phyloP scores from a whole-genome alignment of 1,140 invertebrate species.

The Cotesia typhae region DNA sequence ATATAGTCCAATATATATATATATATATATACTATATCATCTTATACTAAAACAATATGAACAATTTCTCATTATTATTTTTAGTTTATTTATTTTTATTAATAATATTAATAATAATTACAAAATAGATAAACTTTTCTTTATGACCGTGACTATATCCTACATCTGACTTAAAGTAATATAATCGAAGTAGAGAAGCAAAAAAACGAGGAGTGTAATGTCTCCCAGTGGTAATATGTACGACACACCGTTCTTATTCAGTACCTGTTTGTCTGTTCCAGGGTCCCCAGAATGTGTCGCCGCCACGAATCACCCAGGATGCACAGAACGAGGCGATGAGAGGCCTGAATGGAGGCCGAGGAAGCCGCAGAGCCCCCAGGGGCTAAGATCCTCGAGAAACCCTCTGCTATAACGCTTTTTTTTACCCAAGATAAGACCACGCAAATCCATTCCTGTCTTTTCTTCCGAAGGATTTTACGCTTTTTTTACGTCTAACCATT shows the following conservation, averaged over 20 bases:
- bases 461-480: no score
- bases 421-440: conserved; percentile 24
- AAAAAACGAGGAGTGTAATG: conserved; percentile 25
- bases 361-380: conserved; percentile 63
- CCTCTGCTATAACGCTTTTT: conserved; percentile 37
- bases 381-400: conserved; percentile 53
- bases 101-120: no score
- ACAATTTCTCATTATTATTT: no score
- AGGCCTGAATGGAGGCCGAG: conserved; percentile 62
- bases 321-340: conserved; percentile 56
- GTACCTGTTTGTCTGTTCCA: conserved; percentile 27
- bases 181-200: not conserved
- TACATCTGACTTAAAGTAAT: not conserved
- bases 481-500: no score
- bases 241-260: not conserved
- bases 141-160: not conserved
- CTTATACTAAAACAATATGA: no score
- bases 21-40: conserved; percentile 9
- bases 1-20: not conserved
- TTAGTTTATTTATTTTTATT: no score
- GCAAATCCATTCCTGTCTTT: not conserved
- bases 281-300: conserved; percentile 30
- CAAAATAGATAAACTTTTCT: no score
- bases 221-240: conserved; percentile 38
- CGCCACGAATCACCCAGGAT: conserved; percentile 38